These are phyloP conservation scores for Oscheius onirici DNA, from an alignment of 2,888 invertebrate species.

Conservation along the genomic window DNA sequence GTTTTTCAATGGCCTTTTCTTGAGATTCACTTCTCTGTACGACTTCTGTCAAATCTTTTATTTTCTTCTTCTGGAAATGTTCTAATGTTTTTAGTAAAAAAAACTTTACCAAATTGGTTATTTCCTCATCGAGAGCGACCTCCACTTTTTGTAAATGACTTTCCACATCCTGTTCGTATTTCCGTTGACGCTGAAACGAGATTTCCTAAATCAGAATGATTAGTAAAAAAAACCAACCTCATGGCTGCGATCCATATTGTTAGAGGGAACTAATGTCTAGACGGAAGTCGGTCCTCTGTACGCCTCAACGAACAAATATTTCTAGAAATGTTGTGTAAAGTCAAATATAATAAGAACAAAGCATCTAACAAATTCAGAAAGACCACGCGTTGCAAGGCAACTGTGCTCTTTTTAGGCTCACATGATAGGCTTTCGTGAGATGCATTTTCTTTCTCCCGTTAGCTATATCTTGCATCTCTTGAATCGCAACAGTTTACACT, in stretches of 20 bases:
- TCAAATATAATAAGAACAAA: no score
- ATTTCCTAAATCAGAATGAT: not conserved
- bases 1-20: not conserved
- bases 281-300: not conserved
- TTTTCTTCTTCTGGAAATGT: slow-evolving; percentile 7
- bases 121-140: slow-evolving; percentile 17
- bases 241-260: slow-evolving; percentile 15
- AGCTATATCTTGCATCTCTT: no score
- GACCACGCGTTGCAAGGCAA: no score
- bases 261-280: not conserved
- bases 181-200: not conserved
- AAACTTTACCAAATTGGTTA: slow-evolving; percentile 11
- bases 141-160: slow-evolving; percentile 12
- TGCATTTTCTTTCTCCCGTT: no score
- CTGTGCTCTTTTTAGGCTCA: no score
- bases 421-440: no score
- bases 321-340: no score
- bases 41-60: slow-evolving; percentile 6
- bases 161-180: slow-evolving; percentile 11
- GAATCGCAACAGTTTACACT: no score
- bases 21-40: slow-evolving; percentile 1
- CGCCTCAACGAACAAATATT: no score
- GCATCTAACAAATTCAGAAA: no score
- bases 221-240: slow-evolving; percentile 1
- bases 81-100: not conserved